Percentiles rank a stretch among this genome's conserved stretches.
Evolutionary conservation across 2,113 vertebrate genomes (phyloP).

Genomic region (Picathartes gymnocephalus): DNA sequence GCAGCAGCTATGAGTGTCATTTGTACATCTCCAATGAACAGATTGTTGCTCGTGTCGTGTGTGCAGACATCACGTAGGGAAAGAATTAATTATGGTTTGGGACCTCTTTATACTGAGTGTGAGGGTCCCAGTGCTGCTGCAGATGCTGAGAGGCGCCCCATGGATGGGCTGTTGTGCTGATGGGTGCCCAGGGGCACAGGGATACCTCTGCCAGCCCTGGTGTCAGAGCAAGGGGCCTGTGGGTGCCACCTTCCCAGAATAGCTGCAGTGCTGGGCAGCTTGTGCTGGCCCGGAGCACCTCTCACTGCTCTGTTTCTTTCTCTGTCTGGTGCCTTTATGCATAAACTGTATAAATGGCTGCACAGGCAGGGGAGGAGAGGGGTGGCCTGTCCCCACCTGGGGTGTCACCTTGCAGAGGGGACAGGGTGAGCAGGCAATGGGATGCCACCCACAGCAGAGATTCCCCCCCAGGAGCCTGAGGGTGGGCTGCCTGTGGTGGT

Average conservation of each 20-base stretch:
- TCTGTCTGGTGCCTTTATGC: not conserved
- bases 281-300: not conserved
- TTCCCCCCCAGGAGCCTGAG: not conserved
- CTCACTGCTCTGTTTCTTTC: not conserved
- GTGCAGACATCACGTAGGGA: not conserved
- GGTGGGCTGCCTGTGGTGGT: not conserved
- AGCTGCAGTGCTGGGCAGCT: fast-evolving
- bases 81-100: fast-evolving
- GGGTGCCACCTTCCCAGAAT: fast-evolving
- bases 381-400: not conserved
- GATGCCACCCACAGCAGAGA: not conserved
- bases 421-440: fast-evolving
- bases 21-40: fast-evolving
- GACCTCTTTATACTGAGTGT: not conserved
- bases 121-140: fast-evolving
- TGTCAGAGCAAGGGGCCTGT: not conserved
- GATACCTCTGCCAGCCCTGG: fast-evolving
- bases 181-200: fast-evolving
- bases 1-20: not conserved
- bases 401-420: not conserved
- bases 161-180: fast-evolving
- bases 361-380: not conserved
- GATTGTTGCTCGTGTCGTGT: fast-evolving
- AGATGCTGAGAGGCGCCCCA: not conserved
- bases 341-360: not conserved